Evolutionary conservation across 2,888 invertebrate species (phyloP).

Genomic region (Lithophane leautieri): DNA sequence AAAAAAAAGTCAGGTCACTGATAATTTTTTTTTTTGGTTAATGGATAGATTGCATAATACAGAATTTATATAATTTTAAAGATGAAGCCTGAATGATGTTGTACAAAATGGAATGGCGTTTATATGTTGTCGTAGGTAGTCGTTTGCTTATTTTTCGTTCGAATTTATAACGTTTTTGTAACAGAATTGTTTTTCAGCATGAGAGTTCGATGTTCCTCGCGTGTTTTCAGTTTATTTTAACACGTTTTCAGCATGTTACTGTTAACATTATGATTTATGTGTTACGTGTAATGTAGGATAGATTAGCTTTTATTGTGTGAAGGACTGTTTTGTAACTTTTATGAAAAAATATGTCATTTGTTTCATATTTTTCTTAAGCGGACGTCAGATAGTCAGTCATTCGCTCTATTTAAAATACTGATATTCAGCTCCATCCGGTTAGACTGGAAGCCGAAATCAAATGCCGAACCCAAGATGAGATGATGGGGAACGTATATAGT

Average conservation of each 20-base stretch:
- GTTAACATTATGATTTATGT: slow-evolving; percentile 65
- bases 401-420: background rate
- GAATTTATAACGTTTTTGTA: slow-evolving; percentile 45
- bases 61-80: slow-evolving; percentile 37
- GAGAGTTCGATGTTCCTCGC: slow-evolving; percentile 62
- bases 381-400: background rate
- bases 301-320: slow-evolving; percentile 58
- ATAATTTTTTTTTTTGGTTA: slow-evolving; percentile 10
- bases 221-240: slow-evolving; percentile 37
- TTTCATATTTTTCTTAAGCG: too few relatives aligned
- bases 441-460: background rate
- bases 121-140: slow-evolving; percentile 70
- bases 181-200: slow-evolving; percentile 62
- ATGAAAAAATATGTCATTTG: too few relatives aligned
- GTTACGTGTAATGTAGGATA: slow-evolving; percentile 70
- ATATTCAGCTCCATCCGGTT: background rate
- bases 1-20: background rate
- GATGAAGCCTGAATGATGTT: slow-evolving; percentile 54
- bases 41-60: slow-evolving; percentile 46
- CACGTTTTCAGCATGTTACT: slow-evolving; percentile 57
- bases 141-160: slow-evolving; percentile 62
- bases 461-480: too few relatives aligned
- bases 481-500: background rate
- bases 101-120: slow-evolving; percentile 53
- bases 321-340: slow-evolving; percentile 43